Conservation (phyloP, 2,888 invertebrate genomes). For the Cephus runcator region DNA sequence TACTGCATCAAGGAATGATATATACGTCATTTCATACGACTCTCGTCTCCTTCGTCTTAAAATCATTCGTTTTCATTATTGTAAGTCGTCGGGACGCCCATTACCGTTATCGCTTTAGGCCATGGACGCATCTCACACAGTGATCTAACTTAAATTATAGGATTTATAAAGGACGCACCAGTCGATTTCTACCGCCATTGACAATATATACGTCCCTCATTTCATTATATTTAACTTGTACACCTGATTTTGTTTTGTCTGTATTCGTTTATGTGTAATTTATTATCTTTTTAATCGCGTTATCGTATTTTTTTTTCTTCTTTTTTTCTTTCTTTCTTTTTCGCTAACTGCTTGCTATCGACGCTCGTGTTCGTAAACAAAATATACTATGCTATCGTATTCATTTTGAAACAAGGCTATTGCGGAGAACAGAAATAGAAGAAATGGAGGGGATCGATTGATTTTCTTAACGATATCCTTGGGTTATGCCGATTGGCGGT, state of each 20-base stretch:
- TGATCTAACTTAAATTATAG: neutral
- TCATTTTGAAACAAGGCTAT: neutral
- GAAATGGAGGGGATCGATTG: neutral
- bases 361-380: neutral
- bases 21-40: neutral
- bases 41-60: neutral
- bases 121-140: neutral
- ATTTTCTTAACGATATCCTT: neutral
- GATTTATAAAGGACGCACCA: neutral
- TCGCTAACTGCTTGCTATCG: neutral
- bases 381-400: constrained; percentile 6
- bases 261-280: neutral
- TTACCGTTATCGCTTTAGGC: neutral
- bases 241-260: neutral
- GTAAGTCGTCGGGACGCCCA: neutral
- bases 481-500: neutral
- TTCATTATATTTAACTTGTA: neutral
- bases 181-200: neutral
- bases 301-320: neutral
- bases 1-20: neutral
- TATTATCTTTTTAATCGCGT: neutral
- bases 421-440: neutral
- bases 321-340: neutral
- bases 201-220: neutral
- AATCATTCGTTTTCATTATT: neutral